Conservation (phyloP, 2,888 invertebrate species). For the Erebia ligea region DNA sequence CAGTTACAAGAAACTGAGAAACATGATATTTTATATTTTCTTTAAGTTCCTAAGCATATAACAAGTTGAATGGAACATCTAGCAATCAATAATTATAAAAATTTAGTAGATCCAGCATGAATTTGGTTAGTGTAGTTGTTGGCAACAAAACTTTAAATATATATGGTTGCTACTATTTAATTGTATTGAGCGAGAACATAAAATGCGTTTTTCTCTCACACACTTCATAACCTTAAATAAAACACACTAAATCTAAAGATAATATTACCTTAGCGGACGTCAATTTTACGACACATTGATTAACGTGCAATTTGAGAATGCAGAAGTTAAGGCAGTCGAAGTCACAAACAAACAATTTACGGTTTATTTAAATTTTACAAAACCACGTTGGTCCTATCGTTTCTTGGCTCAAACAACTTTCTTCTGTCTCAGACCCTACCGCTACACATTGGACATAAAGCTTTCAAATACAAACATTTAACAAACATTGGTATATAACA, state of each 20-base stretch:
- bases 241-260: background rate
- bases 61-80: background rate
- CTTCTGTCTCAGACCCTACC: background rate
- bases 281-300: conserved; percentile 9
- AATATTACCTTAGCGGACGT: conserved; percentile 21
- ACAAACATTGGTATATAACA: conserved; percentile 4
- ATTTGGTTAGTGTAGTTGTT: background rate
- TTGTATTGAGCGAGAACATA: conserved; percentile 11
- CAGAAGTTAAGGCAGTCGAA: background rate
- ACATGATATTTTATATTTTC: too few relatives aligned
- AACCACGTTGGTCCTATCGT: too few relatives aligned
- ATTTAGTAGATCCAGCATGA: background rate
- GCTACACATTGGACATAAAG: conserved; percentile 24
- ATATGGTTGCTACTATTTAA: background rate
- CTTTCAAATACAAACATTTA: conserved; percentile 10
- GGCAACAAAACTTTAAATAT: background rate
- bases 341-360: background rate
- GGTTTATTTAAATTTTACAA: background rate
- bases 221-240: conserved; percentile 1
- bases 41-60: too few relatives aligned
- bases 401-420: background rate
- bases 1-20: too few relatives aligned
- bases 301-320: conserved; percentile 24
- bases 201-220: conserved; percentile 8
- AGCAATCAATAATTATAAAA: background rate